Evolutionary conservation across 2,888 invertebrate genomes (phyloP).

Genomic region (Enoplolaimus lenunculus): DNA sequence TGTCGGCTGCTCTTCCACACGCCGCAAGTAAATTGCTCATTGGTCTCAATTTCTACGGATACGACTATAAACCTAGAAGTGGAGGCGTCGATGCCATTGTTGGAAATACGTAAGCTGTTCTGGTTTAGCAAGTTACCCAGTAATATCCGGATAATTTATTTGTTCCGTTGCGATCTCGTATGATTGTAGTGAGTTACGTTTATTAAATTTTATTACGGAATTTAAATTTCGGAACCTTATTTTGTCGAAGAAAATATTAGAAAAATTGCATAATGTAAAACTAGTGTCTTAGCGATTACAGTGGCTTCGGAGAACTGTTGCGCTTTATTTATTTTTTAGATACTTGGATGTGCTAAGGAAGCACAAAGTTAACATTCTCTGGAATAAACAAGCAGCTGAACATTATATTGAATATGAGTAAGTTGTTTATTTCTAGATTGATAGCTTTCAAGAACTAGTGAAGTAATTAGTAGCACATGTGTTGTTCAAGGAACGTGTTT

Average conservation of each 20-base stretch:
- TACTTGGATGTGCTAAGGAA: constrained; percentile 21
- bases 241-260: not conserved
- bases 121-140: not conserved
- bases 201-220: too few relatives aligned
- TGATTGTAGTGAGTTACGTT: too few relatives aligned
- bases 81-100: constrained; percentile 56
- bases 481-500: too few relatives aligned
- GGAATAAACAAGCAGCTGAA: constrained; percentile 22
- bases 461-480: too few relatives aligned
- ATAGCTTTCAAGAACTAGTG: too few relatives aligned
- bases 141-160: too few relatives aligned
- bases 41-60: constrained; percentile 84
- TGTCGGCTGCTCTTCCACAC: constrained; percentile 39
- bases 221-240: not conserved
- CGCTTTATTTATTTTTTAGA: constrained; percentile 14
- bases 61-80: constrained; percentile 62
- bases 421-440: too few relatives aligned
- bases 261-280: not conserved
- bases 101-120: constrained; percentile 34
- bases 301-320: not conserved
- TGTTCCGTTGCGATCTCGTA: too few relatives aligned
- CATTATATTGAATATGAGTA: constrained; percentile 18
- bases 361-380: constrained; percentile 21
- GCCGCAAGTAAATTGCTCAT: constrained; percentile 61
- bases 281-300: constrained; percentile 8